These are phyloP conservation scores for Dryobotodes eremita DNA, from an alignment of 2,888 invertebrate genomes.

Conservation along the genomic window DNA sequence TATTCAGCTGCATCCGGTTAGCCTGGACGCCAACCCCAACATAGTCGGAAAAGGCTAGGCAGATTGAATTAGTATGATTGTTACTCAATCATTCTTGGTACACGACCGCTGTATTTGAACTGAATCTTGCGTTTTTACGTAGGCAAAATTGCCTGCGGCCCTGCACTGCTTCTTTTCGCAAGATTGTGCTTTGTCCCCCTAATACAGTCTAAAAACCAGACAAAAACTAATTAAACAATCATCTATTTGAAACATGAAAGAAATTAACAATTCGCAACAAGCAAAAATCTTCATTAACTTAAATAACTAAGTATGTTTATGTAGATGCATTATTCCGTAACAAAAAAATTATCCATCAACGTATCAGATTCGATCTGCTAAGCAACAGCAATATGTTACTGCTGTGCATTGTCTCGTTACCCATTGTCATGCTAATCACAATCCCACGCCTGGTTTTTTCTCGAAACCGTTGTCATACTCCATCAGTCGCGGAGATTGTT, in stretches of 20 bases:
- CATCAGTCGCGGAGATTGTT: slow-evolving; percentile 22
- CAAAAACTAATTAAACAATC: not conserved
- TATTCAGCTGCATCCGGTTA: too few relatives aligned
- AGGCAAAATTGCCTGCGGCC: not conserved
- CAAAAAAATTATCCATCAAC: slow-evolving; percentile 13
- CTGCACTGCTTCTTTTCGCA: not conserved
- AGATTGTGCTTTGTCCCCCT: not conserved
- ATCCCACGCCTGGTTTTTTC: slow-evolving; percentile 45
- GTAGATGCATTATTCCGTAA: not conserved
- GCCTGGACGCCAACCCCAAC: not conserved
- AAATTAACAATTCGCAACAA: not conserved
- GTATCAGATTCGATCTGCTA: slow-evolving; percentile 9
- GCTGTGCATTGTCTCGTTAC: slow-evolving; percentile 10
- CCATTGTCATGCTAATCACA: slow-evolving; percentile 54
- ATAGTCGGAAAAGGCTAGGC: not conserved
- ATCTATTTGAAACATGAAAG: not conserved
- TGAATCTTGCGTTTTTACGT: not conserved
- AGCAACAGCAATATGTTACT: slow-evolving; percentile 4
- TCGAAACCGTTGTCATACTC: slow-evolving; percentile 31
- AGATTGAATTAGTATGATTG: not conserved
- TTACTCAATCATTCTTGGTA: not conserved
- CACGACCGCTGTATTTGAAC: not conserved
- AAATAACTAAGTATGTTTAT: not conserved
- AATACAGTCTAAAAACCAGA: not conserved
- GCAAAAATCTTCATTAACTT: not conserved